Conservation (phyloP, 2,797 vertebrate genomes). For the Myoxocephalus aenaeus region DNA sequence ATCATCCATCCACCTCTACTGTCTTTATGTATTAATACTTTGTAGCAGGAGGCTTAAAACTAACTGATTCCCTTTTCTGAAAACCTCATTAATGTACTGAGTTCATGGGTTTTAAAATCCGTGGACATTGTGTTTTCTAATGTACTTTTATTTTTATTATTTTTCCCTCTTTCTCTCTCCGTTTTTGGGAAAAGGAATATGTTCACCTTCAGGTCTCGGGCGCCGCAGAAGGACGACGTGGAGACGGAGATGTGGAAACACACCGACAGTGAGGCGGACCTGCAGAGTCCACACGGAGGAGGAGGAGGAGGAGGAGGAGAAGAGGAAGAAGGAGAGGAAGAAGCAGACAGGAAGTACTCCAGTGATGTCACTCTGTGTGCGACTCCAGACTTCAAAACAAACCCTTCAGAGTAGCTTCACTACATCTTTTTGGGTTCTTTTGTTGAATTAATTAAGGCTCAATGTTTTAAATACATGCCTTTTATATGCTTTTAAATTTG, state of each 20-base stretch:
- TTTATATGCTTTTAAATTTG: background rate
- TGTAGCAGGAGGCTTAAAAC: background rate
- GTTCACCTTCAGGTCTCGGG: constrained; percentile 34
- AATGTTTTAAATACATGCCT: no score
- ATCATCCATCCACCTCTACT: no score
- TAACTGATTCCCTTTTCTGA: background rate
- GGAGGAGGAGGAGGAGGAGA: no score
- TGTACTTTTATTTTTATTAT: background rate
- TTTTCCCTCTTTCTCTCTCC: background rate
- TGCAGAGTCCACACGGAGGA: constrained; percentile 22
- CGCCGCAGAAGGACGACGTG: constrained; percentile 44
- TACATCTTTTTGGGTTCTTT: background rate
- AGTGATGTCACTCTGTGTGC: constrained; percentile 67
- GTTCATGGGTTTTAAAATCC: background rate
- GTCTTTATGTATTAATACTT: no score
- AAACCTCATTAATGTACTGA: no score
- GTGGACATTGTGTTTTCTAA: background rate
- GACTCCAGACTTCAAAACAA: constrained; percentile 45
- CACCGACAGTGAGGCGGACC: constrained; percentile 42
- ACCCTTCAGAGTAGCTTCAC: constrained; percentile 5
- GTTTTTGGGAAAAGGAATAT: constrained; percentile 38
- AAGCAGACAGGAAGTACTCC: constrained; percentile 61
- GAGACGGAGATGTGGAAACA: constrained; percentile 82
- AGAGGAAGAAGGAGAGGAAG: constrained; percentile 20
- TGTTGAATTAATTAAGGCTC: background rate